These are phyloP conservation scores for Ornithorhynchus anatinus DNA, from an alignment of 2,113 vertebrate species.

Conservation along the genomic window DNA sequence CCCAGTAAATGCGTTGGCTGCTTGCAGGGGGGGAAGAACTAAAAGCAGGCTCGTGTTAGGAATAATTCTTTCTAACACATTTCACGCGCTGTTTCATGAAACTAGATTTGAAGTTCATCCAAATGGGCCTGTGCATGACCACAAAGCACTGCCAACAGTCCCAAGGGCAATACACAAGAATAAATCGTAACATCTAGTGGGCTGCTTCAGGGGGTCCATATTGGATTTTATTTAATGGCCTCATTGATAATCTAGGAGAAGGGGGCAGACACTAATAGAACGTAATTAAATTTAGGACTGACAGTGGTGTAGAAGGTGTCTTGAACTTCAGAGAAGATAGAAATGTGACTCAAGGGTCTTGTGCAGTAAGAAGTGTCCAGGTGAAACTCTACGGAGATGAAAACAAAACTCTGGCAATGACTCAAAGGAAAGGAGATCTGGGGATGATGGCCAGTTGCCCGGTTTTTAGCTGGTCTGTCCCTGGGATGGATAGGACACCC, in stretches of 20 bases:
- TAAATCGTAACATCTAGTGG: neutral
- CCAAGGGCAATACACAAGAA: constrained; percentile 11
- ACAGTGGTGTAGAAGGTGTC: constrained; percentile 45
- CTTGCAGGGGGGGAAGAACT: too few relatives aligned
- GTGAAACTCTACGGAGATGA: neutral
- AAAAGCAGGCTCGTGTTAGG: too few relatives aligned
- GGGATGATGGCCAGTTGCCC: too few relatives aligned
- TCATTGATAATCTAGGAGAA: constrained; percentile 40
- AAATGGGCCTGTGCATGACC: neutral
- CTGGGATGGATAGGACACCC: too few relatives aligned
- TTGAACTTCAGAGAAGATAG: constrained; percentile 9
- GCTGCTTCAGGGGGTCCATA: constrained; percentile 12
- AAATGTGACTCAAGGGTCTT: neutral
- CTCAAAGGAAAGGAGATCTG: neutral
- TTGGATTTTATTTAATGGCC: constrained; percentile 37
- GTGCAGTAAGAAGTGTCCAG: neutral
- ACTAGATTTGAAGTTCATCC: neutral
- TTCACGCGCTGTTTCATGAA: too few relatives aligned
- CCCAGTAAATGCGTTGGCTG: too few relatives aligned
- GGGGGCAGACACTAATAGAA: constrained; percentile 19
- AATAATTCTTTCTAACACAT: too few relatives aligned
- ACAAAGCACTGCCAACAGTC: neutral
- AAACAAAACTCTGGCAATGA: neutral
- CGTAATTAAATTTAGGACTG: constrained; percentile 53
- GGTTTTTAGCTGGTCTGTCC: too few relatives aligned